Evolutionary conservation across 2,888 invertebrate genomes (phyloP).

Genomic region (Dione vanillae): DNA sequence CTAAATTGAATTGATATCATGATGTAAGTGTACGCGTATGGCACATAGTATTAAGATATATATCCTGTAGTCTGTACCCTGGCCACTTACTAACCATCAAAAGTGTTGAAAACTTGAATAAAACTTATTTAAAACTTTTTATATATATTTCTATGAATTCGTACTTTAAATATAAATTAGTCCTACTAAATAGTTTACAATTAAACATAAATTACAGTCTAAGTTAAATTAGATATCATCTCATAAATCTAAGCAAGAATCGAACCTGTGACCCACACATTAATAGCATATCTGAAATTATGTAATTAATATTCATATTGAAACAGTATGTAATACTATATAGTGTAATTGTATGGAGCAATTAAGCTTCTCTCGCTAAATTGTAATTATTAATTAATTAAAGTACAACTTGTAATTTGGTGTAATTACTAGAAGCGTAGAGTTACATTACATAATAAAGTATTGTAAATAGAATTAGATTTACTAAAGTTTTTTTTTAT

Average conservation of each 20-base stretch:
- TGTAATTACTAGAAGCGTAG: conserved; percentile 4
- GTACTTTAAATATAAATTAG: no score
- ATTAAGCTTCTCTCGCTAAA: conserved; percentile 14
- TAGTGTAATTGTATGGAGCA: conserved; percentile 26
- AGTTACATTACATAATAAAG: no score
- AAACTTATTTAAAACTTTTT: no score
- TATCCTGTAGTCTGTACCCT: no score
- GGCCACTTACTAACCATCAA: no score
- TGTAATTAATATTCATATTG: conserved; percentile 31
- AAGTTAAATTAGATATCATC: neutral
- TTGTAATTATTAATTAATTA: conserved; percentile 23
- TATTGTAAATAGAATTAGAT: neutral
- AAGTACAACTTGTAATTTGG: conserved; percentile 8
- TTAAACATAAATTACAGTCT: neutral
- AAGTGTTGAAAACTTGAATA: no score
- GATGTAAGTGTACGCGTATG: no score
- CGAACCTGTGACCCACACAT: conserved; percentile 26
- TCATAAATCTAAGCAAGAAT: conserved; percentile 23
- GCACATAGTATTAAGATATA: no score
- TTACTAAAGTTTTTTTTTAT: no score
- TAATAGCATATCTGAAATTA: conserved; percentile 16
- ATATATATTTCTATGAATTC: no score
- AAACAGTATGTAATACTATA: conserved; percentile 14
- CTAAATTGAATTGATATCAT: no score
- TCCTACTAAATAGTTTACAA: no score